These are phyloP conservation scores for Rhimphoctona megacephalus DNA, from an alignment of 2,888 invertebrate genomes.

Conservation along the genomic window DNA sequence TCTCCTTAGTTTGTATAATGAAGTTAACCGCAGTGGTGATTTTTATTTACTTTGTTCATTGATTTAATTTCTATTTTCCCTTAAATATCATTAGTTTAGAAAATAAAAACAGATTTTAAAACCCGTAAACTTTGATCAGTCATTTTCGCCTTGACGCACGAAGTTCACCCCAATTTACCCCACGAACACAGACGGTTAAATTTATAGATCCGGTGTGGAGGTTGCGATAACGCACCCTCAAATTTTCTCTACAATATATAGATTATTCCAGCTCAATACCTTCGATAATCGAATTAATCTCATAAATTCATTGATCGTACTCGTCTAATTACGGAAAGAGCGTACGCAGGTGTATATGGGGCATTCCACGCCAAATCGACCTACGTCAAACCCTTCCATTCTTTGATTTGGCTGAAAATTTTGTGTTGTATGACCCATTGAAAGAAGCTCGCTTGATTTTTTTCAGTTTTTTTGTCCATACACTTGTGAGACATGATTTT, in stretches of 20 bases:
- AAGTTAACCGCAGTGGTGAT: not conserved
- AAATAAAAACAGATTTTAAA: not conserved
- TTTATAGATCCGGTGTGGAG: constrained; percentile 22
- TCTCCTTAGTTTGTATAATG: not conserved
- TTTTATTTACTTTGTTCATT: not conserved
- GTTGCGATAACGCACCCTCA: constrained; percentile 27
- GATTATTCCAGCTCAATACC: constrained; percentile 16
- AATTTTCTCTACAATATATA: constrained; percentile 22
- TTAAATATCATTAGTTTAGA: not conserved
- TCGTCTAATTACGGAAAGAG: constrained; percentile 28
- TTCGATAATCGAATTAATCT: constrained; percentile 42
- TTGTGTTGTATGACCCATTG: no score
- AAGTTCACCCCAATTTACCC: not conserved
- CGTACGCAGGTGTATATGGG: constrained; percentile 13
- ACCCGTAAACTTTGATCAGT: not conserved
- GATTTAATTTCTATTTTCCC: not conserved
- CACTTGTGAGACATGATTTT: no score
- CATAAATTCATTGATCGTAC: constrained; percentile 39
- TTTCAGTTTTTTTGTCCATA: no score
- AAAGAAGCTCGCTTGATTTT: no score
- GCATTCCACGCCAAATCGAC: no score
- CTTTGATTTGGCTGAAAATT: no score
- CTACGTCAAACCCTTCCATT: no score
- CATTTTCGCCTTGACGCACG: not conserved
- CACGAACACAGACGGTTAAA: not conserved